Conservation (phyloP, 2,797 vertebrate genomes). For the Gallinago solitaria region DNA sequence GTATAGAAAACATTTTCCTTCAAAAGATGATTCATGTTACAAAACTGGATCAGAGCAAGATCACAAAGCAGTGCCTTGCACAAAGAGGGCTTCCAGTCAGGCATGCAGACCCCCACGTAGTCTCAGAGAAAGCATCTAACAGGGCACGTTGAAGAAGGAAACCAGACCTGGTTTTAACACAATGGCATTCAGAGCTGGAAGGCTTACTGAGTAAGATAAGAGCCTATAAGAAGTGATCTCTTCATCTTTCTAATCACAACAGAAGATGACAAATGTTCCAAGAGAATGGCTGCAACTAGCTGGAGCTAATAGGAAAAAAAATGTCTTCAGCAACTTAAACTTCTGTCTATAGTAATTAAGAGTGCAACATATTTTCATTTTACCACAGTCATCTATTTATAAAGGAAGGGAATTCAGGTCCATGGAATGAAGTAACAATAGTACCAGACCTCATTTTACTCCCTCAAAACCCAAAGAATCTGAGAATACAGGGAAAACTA, state of each 20-base stretch:
- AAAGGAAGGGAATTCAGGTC: background rate
- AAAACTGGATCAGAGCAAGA: background rate
- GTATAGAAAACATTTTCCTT: background rate
- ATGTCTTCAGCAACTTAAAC: background rate
- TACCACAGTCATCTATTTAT: background rate
- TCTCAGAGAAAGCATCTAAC: background rate
- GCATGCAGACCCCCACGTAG: background rate
- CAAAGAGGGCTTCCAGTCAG: background rate
- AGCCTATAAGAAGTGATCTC: background rate
- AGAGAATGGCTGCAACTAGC: background rate
- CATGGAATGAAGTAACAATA: background rate
- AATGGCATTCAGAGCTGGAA: background rate
- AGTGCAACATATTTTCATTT: background rate
- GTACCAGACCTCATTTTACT: background rate
- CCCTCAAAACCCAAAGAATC: background rate
- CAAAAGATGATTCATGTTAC: background rate
- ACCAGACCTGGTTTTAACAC: background rate
- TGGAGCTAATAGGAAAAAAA: background rate
- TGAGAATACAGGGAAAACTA: background rate
- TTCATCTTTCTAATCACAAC: background rate
- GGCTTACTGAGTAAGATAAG: background rate
- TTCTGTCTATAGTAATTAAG: background rate
- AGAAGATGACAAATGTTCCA: background rate
- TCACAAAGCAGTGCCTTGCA: background rate
- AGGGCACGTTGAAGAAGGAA: accelerated